These are phyloP conservation scores for Pyxicephalus adspersus DNA, from an alignment of 2,113 vertebrate genomes.

Conservation along the genomic window DNA sequence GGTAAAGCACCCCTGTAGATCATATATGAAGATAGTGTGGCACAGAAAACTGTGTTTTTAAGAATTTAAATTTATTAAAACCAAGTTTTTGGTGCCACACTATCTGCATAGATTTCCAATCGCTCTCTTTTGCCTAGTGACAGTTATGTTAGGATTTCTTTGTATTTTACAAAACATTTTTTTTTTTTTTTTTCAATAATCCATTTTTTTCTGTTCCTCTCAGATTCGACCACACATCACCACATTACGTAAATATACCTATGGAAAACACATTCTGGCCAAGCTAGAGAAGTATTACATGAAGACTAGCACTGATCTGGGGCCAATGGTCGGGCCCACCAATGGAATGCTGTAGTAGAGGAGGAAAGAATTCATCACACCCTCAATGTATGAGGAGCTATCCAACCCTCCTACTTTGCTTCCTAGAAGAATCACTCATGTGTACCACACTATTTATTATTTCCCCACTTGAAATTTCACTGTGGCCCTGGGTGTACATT, in stretches of 20 bases:
- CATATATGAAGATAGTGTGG: too few species aligned
- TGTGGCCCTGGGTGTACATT: not conserved
- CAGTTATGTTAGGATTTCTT: too few species aligned
- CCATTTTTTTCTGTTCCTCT: not conserved
- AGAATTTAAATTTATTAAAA: too few species aligned
- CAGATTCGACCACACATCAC: slow-evolving; percentile 98
- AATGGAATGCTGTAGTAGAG: slow-evolving; percentile 89
- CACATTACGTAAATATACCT: slow-evolving; percentile 96
- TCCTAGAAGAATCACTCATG: not conserved
- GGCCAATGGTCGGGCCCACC: slow-evolving; percentile 91
- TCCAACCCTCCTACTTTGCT: not conserved
- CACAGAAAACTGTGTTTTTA: too few species aligned
- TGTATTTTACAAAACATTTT: too few species aligned
- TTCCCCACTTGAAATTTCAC: slow-evolving; percentile 78
- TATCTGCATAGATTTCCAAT: too few species aligned
- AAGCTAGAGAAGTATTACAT: slow-evolving; percentile 98
- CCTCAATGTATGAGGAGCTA: not conserved
- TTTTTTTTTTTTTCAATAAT: not conserved
- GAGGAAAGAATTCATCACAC: slow-evolving; percentile 51
- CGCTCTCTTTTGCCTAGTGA: too few species aligned
- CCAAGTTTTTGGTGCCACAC: too few species aligned
- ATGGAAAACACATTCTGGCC: slow-evolving; percentile 97
- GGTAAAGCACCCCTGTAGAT: too few species aligned
- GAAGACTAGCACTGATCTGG: slow-evolving; percentile 95
- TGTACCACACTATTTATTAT: slow-evolving; percentile 75